Evolutionary conservation across 2,113 vertebrate species (phyloP).

Genomic region (Nematolebias whitei): DNA sequence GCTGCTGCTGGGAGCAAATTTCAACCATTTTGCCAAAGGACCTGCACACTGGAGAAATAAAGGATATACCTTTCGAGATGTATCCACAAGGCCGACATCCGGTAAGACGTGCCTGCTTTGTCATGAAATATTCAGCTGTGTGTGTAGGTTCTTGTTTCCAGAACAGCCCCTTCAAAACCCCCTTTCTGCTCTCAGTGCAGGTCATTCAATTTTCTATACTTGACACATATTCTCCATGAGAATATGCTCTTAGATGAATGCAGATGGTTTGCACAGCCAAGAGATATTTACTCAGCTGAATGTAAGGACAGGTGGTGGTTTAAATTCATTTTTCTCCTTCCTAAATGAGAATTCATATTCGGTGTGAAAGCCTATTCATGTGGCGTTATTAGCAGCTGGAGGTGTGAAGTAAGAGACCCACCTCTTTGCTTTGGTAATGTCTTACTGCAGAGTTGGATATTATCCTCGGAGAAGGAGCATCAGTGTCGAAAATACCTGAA

Average conservation of each 20-base stretch:
- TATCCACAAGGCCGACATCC: constrained; percentile 96
- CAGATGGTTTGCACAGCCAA: constrained; percentile 58
- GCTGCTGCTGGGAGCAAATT: constrained; percentile 62
- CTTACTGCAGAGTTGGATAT: constrained; percentile 33
- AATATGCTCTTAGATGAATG: constrained; percentile 50
- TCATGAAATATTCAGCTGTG: too few relatives aligned
- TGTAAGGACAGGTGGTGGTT: constrained; percentile 47
- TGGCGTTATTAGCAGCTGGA: constrained; percentile 45
- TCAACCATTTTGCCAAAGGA: constrained; percentile 68
- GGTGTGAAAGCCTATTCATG: constrained; percentile 32
- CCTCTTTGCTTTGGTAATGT: constrained; percentile 34
- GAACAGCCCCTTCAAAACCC: constrained; percentile 11
- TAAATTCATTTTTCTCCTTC: constrained; percentile 17
- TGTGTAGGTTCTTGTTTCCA: constrained; percentile 23
- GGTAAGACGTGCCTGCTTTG: constrained; percentile 82
- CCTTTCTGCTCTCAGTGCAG: constrained; percentile 23
- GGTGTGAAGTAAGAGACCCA: constrained; percentile 46
- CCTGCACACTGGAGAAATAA: constrained; percentile 69
- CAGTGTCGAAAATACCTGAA: constrained; percentile 6
- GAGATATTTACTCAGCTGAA: constrained; percentile 51
- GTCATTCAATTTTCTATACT: constrained; percentile 39
- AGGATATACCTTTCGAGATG: constrained; percentile 85
- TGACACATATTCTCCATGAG: constrained; percentile 29
- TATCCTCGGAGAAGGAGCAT: neutral
- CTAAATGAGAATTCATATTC: constrained; percentile 36